A percentile compares a stretch with the other conserved stretches of the same genome.
Conservation (phyloP, 1,140 invertebrate genomes). For the Euura saliciscinereae region DNA sequence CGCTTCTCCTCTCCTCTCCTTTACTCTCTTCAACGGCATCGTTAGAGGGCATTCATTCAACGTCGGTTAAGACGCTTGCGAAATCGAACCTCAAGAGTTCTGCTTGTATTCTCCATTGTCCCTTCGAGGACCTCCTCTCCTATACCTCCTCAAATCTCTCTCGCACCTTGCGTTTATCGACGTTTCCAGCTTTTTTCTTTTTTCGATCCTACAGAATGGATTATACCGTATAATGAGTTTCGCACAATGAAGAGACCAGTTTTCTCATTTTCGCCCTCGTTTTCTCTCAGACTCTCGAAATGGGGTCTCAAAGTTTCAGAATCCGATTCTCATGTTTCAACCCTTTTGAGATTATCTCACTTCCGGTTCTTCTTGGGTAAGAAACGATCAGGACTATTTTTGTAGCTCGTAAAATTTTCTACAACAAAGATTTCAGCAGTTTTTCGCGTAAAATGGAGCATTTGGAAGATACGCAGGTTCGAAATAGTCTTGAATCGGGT, state of each 20-base stretch:
- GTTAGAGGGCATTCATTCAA: slow-evolving; percentile 3
- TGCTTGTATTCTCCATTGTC: slow-evolving; percentile 12
- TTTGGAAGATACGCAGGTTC: no score
- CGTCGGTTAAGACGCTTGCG: slow-evolving; percentile 14
- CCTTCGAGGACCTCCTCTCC: slow-evolving; percentile 13
- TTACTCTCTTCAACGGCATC: neutral
- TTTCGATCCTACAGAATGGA: neutral
- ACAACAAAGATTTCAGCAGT: no score
- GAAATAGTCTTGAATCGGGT: no score
- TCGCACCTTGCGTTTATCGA: neutral
- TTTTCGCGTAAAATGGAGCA: no score
- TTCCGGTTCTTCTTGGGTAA: neutral
- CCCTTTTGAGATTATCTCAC: no score
- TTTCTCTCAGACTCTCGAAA: no score
- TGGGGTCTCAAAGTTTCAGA: no score
- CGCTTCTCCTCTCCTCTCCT: neutral
- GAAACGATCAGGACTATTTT: no score
- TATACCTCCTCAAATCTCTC: slow-evolving; percentile 9
- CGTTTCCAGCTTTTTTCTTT: neutral
- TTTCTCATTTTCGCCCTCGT: neutral
- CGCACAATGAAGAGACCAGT: neutral
- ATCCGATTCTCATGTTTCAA: no score
- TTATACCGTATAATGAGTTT: neutral
- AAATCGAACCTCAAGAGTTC: slow-evolving; percentile 15
- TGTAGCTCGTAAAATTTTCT: no score